Percentiles rank a stretch among this genome's conserved stretches.
Conservation (phyloP, 2,888 invertebrate species). For the Acronicta leporina region DNA sequence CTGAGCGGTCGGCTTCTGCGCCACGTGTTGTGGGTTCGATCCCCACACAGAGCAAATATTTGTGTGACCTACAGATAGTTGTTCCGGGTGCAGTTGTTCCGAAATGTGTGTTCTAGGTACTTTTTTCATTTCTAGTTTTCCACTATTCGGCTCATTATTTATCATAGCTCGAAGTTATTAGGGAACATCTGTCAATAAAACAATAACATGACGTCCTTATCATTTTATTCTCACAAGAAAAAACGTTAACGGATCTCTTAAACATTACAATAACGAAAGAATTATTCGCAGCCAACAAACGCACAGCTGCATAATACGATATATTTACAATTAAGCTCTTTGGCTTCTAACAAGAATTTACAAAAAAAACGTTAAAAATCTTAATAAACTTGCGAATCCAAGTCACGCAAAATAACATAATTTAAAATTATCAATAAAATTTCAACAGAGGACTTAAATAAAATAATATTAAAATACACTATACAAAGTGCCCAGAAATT, state of each 20-base stretch:
- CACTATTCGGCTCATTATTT: too few species aligned
- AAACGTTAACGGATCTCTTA: constrained; percentile 89
- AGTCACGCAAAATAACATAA: constrained; percentile 79
- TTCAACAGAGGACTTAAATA: constrained; percentile 77
- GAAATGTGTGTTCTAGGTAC: too few species aligned
- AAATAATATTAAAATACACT: constrained; percentile 67
- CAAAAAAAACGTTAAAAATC: constrained; percentile 68
- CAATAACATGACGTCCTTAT: constrained; percentile 67
- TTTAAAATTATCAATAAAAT: constrained; percentile 86
- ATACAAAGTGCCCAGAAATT: constrained; percentile 53
- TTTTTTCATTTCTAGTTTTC: too few species aligned
- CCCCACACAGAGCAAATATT: too few species aligned
- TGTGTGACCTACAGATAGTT: too few species aligned
- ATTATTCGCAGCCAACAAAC: constrained; percentile 75
- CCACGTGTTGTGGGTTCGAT: too few species aligned
- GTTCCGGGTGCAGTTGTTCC: too few species aligned
- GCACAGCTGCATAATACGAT: constrained; percentile 73
- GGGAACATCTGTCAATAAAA: constrained; percentile 39
- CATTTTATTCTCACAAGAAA: constrained; percentile 88
- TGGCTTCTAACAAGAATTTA: constrained; percentile 85
- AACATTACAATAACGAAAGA: constrained; percentile 87
- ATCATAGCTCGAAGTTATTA: not conserved
- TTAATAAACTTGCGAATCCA: constrained; percentile 80
- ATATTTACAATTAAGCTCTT: constrained; percentile 88
- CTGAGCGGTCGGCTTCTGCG: too few species aligned